A percentile compares a stretch with the other conserved stretches of the same genome.
These are phyloP conservation scores for Nebria ingens DNA, from an alignment of 1,140 invertebrate species.

Conservation along the genomic window DNA sequence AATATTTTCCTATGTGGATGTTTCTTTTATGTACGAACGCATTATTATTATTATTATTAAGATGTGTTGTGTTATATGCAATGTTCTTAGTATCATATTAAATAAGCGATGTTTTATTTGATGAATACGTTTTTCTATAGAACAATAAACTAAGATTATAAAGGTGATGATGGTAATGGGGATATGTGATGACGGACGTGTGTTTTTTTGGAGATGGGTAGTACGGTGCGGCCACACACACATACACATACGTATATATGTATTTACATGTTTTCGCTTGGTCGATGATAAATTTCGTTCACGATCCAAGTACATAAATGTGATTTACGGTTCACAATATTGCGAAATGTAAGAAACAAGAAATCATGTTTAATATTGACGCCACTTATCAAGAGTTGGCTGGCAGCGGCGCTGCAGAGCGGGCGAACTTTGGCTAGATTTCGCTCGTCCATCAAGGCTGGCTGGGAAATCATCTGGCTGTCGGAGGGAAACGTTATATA, in stretches of 20 bases:
- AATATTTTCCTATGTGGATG: too few species aligned
- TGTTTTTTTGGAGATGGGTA: too few species aligned
- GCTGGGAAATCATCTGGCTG: constrained; percentile 30
- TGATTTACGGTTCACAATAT: constrained; percentile 28
- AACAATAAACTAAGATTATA: too few species aligned
- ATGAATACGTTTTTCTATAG: too few species aligned
- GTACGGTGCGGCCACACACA: too few species aligned
- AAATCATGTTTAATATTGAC: constrained; percentile 33
- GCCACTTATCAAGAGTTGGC: constrained; percentile 25
- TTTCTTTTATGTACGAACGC: too few species aligned
- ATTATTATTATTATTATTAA: too few species aligned
- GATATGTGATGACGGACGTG: too few species aligned
- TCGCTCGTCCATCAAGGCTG: constrained; percentile 28
- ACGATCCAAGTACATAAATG: constrained; percentile 24
- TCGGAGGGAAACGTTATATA: constrained; percentile 28
- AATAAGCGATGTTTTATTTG: too few species aligned
- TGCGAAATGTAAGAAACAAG: constrained; percentile 30
- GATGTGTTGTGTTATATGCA: too few species aligned
- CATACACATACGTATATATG: not conserved
- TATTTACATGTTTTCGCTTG: not conserved
- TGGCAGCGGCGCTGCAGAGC: not conserved
- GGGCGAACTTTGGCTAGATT: constrained; percentile 26
- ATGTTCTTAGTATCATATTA: too few species aligned
- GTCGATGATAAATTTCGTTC: constrained; percentile 19
- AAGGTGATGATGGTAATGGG: too few species aligned